Evolutionary conservation across 2,888 invertebrate species (phyloP).

Genomic region (Panorpa germanica): DNA sequence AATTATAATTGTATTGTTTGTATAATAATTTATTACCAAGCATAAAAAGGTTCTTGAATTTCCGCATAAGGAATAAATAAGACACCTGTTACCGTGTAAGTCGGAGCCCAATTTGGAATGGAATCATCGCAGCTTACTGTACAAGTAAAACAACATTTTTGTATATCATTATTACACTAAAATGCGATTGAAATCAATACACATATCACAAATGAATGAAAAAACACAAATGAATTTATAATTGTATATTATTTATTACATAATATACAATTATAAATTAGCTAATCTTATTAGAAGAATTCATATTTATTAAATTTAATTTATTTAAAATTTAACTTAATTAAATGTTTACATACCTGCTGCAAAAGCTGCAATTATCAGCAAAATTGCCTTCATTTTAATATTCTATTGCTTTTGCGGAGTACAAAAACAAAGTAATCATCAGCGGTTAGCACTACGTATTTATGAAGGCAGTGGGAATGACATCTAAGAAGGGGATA

Average conservation of each 20-base stretch:
- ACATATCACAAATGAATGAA: no score
- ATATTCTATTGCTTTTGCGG: constrained; percentile 15
- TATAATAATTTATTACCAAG: constrained; percentile 41
- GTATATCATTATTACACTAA: constrained; percentile 5
- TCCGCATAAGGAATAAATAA: constrained; percentile 87
- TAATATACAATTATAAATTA: no score
- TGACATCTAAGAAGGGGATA: neutral
- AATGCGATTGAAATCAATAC: no score
- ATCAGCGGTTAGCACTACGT: constrained; percentile 10
- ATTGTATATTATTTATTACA: no score
- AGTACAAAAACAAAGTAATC: constrained; percentile 16
- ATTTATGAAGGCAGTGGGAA: neutral
- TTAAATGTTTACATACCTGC: no score
- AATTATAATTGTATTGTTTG: constrained; percentile 2
- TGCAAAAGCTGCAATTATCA: constrained; percentile 27
- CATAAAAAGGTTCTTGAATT: constrained; percentile 76
- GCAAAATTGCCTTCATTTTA: constrained; percentile 29
- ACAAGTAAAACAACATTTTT: constrained; percentile 1
- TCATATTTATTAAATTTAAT: no score
- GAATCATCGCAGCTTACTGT: constrained; percentile 13
- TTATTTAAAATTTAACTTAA: no score
- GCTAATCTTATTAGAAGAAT: no score
- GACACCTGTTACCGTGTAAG: constrained; percentile 58
- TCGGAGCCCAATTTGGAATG: constrained; percentile 46
- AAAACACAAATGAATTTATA: no score